Evolutionary conservation across 2,113 vertebrate species (phyloP), one percentile per base, ranked within the genome.

Genomic region (Galeopterus variegatus): DNA sequence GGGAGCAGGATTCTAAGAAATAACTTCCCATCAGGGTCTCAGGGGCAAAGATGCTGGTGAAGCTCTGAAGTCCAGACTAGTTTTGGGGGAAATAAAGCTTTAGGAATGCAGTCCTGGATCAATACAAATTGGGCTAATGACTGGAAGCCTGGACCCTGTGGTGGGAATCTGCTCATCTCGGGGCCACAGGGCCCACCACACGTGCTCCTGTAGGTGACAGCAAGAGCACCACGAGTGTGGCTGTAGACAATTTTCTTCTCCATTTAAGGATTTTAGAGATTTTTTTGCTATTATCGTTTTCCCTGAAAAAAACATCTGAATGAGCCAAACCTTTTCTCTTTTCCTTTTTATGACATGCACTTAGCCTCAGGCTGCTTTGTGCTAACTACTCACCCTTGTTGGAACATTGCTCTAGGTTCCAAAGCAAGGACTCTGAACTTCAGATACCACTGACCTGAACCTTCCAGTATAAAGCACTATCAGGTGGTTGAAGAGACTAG

Each of bases 321-420:
- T 50, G 79, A 96, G 82, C 88, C 91, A 77, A 62, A 73, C 52
- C 56, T 60, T 60, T 54, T 92, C 45, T 88, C 52, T 54, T 77
- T 88, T 60, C 60, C 67, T 56, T 33, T 91, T 54, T 13, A 11
- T 23, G 79, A 83, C 21, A 5, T 1, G 23, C 58, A 79, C 41
- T 52, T 81, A 79, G 87, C 72, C 5, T 0, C 21, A 48, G 92
- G 33, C 41, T 60, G 24, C 88, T 84, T 52, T 72, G 76, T 90
- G 80, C 90, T 75, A 11, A 31, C 73, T 33, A 5, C 54, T 77
- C 28, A 21, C 23, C 23, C 50, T 83, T 26, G 65, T 58, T n/a
- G 52, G 36, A 65, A 48, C 7, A 10, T 6, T 12, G 8, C 85
- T 62, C 45, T 65, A 86, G 56, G 48, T 33, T 67, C 33, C 56